Conservation (phyloP, 2,888 invertebrate species). For the Celastrina argiolus region DNA sequence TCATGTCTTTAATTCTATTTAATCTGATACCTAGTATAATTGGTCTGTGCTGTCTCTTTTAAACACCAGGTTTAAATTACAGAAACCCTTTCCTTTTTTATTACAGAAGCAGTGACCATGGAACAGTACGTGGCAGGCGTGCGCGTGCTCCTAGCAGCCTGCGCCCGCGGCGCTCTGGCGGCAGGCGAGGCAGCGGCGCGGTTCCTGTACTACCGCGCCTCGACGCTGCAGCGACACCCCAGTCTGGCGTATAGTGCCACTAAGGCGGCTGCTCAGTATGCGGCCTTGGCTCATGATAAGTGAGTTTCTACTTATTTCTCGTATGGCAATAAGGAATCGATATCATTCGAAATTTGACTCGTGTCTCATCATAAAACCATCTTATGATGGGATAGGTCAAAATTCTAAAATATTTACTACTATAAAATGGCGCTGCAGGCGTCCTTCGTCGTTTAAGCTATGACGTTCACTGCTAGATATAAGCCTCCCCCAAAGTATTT, state of each 20-base stretch:
- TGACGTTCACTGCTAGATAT: too few species aligned
- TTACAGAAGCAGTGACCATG: slow-evolving; percentile 68
- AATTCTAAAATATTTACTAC: too few species aligned
- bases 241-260: slow-evolving; percentile 80
- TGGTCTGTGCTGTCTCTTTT: too few species aligned
- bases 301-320: slow-evolving; percentile 30
- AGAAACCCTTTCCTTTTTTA: neutral
- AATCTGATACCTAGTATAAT: too few species aligned
- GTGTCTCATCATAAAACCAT: too few species aligned
- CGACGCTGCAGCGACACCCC: slow-evolving; percentile 79
- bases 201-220: slow-evolving; percentile 82
- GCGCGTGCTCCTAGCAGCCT: slow-evolving; percentile 77
- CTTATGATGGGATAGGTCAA: too few species aligned
- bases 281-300: slow-evolving; percentile 78
- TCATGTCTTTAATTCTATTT: too few species aligned
- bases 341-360: too few species aligned
- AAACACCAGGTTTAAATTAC: too few species aligned
- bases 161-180: slow-evolving; percentile 78
- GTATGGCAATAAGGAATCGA: neutral
- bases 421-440: too few species aligned
- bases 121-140: slow-evolving; percentile 82
- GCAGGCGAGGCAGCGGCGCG: slow-evolving; percentile 81
- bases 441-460: too few species aligned
- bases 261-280: slow-evolving; percentile 79
- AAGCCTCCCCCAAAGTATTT: too few species aligned